Base-by-base conservation (phyloP, 2,113 vertebrate genomes). In the Cyprinodon tularosa region DNA sequence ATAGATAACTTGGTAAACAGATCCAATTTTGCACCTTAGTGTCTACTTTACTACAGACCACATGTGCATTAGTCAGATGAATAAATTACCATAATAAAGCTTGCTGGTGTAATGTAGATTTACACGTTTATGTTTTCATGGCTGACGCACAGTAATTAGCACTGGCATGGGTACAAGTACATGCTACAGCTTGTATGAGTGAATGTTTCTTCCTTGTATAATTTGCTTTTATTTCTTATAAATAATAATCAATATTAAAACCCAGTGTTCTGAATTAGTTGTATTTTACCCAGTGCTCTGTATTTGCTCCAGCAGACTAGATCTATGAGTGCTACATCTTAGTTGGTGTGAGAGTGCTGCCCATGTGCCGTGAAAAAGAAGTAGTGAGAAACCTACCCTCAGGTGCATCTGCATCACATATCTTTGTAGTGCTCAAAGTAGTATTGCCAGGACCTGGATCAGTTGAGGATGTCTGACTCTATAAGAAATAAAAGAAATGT, bases 391-490 rank as follows among this genome's bases (percentile, higher is more conserved):
- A 90, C 94, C 94, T 94, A 99, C 98, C 97, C 95, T 96, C 94
- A 72, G 97, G 97, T 45, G 97, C 98, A 71, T 97, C 93, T n/a
- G 97, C 97, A 86, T 97, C 97, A 92, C 98, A 99, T 77, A 91
- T 95, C 90, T 93, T 96, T 39, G 94, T 91, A 62, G 93, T 89
- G 85, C 77, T 20, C 82, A 76, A 38, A 87, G 95, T 87, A 80
- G 86, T 76, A 93, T 98, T 90, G 76, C 86, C 88, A 59, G 85
- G 68, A 62, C 78, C 47, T 29, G 78, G 74, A 69, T 74, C 74
- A 45, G 75, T 37, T 69, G 87, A 72, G 17, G 89, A 81, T 74
- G 79, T 68, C 68, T 76, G 84, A 60, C 53, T 88, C 88, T 86
- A 78, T 60, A 5, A 61, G 66, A 80, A 69, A 84, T 80, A 72